These are phyloP conservation scores for Dynastes tityus DNA, from an alignment of 2,888 invertebrate genomes.

Conservation along the genomic window DNA sequence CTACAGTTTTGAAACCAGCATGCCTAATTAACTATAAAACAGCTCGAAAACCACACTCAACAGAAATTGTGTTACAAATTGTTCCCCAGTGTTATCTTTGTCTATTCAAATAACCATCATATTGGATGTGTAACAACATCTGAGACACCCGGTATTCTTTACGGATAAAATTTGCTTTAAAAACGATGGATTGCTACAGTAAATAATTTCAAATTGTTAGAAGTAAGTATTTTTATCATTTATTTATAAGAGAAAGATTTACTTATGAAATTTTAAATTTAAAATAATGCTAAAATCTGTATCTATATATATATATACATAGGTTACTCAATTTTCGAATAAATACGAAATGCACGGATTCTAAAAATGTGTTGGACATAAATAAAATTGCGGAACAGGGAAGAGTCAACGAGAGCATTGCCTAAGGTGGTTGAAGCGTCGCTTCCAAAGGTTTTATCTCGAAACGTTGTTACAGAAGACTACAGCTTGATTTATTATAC, in stretches of 20 bases:
- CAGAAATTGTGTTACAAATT: too few relatives aligned
- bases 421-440: constrained; percentile 68
- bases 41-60: too few relatives aligned
- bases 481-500: constrained; percentile 69
- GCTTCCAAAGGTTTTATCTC: constrained; percentile 66
- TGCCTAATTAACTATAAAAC: too few relatives aligned
- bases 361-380: constrained; percentile 66
- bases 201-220: too few relatives aligned
- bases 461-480: constrained; percentile 67
- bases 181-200: too few relatives aligned
- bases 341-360: constrained; percentile 57
- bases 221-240: too few relatives aligned
- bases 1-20: too few relatives aligned
- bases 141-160: too few relatives aligned
- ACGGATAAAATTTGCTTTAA: too few relatives aligned
- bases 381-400: constrained; percentile 68
- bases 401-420: constrained; percentile 67
- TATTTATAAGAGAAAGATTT: neutral
- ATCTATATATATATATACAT: neutral
- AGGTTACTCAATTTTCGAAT: constrained; percentile 10
- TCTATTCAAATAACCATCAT: too few relatives aligned
- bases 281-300: neutral
- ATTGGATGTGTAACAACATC: too few relatives aligned
- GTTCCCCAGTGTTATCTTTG: too few relatives aligned
- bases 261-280: neutral